Base-by-base conservation (phyloP, 2,888 invertebrate species). In the Chrysolina americana region DNA sequence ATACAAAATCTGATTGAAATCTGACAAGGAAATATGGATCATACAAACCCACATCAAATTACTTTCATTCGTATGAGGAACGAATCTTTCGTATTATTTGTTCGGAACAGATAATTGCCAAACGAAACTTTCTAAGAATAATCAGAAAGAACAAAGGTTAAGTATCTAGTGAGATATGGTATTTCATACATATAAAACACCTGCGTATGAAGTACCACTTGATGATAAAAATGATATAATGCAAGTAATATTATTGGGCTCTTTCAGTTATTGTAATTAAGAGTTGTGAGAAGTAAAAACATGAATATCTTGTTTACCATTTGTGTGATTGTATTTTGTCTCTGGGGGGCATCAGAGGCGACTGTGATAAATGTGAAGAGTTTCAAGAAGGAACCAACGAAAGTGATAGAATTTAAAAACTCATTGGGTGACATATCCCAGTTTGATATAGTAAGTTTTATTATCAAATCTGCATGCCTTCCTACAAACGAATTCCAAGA, bases 381-480 rank as follows among this genome's bases (percentile, higher is more conserved):
- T 56, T 23, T 56, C 13, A 23, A 56, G 9, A 56, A 56, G 11
- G 23, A 23, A 10, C 11, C 19, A 19, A 21, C 0, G 21, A 21
- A 56, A 6, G 8, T 23, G 56, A n/a, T 15, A 47, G 47, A 15
- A 47, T 21, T 15, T 0, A 10, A 19, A 23, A 2, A 9, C 2
- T 19, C 11, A 19, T 23, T 56, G 56, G 15, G 11, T 4, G 13
- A 21, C 13, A 1, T 6, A 23, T 56, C 23, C 13, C 11, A 13
- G 23, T 56, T 21, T 6, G 56, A 56, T 21, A 56, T 56, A 56
- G 56, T 56, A 56, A 56, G 56, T 56, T 8, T 36, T 9, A 1
- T 3, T 17, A 48, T 19, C 92, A 0, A 78, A 28, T 28, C 2
- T 36, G 8, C 36, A 28, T 36, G 8, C 36, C 36, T 3, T 36